Conservation (phyloP, 2,888 invertebrate species). For the Epicampocera succincta region DNA sequence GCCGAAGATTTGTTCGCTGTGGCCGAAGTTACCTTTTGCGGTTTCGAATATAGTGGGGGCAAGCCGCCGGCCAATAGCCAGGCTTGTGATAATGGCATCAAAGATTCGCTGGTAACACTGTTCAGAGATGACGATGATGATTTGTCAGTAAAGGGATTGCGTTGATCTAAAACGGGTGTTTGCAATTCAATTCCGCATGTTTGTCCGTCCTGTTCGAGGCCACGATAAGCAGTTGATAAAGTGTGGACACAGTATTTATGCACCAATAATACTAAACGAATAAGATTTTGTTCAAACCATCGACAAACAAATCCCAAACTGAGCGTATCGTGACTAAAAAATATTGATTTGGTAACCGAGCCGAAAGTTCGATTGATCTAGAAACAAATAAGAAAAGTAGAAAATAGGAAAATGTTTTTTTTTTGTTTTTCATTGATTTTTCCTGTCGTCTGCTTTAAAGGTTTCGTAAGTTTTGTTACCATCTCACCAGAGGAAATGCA, state of each 20-base stretch:
- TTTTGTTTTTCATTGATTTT: too few species aligned
- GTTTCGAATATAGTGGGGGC: slow-evolving; percentile 84
- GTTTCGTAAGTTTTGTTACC: too few species aligned
- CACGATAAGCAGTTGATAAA: slow-evolving; percentile 84
- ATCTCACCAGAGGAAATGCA: too few species aligned
- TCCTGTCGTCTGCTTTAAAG: too few species aligned
- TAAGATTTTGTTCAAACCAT: slow-evolving; percentile 91
- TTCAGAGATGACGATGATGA: slow-evolving; percentile 63
- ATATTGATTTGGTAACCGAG: slow-evolving; percentile 90
- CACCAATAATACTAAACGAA: slow-evolving; percentile 88
- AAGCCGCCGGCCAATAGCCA: slow-evolving; percentile 88
- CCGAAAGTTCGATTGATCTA: slow-evolving; percentile 87
- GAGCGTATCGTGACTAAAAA: slow-evolving; percentile 89
- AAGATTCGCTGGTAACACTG: slow-evolving; percentile 72
- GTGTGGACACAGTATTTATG: slow-evolving; percentile 85
- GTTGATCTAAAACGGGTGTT: slow-evolving; percentile 88
- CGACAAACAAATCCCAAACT: slow-evolving; percentile 90
- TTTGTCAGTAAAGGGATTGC: slow-evolving; percentile 80
- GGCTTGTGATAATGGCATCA: slow-evolving; percentile 86
- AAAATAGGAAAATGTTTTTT: background rate
- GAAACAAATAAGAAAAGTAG: background rate
- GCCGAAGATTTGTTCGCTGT: slow-evolving; percentile 77
- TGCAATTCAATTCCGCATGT: slow-evolving; percentile 86
- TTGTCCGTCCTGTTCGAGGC: slow-evolving; percentile 80
- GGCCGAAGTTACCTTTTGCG: slow-evolving; percentile 77